These are phyloP conservation scores for Silurus lanzhouensis DNA, from an alignment of 2,797 vertebrate species.

Conservation along the genomic window DNA sequence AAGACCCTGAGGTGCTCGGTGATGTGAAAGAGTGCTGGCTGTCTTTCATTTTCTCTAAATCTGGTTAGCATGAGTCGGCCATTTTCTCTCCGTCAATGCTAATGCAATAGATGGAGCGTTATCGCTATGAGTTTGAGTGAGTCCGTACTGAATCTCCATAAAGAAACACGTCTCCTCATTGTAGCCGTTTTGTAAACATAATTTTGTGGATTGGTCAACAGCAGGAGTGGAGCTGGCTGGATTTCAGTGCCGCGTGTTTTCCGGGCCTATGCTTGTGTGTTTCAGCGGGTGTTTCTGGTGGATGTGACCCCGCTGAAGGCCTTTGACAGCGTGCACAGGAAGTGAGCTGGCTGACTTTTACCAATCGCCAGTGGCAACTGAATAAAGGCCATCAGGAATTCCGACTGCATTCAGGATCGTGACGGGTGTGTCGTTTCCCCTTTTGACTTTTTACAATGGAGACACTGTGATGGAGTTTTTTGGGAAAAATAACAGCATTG, in stretches of 20 bases:
- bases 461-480: constrained; percentile 16
- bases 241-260: neutral
- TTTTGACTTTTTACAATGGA: constrained; percentile 7
- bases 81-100: constrained; percentile 34
- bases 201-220: neutral
- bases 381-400: constrained; percentile 29
- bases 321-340: constrained; percentile 28
- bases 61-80: neutral
- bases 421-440: constrained; percentile 9
- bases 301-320: constrained; percentile 27
- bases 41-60: constrained; percentile 8
- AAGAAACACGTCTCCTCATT: neutral
- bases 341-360: constrained; percentile 18
- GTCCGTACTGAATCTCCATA: neutral
- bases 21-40: constrained; percentile 4
- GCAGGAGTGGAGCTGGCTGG: neutral
- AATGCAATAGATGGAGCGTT: constrained; percentile 11
- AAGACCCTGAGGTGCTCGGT: neutral
- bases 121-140: neutral
- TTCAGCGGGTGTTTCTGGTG: constrained; percentile 15
- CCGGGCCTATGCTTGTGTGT: neutral
- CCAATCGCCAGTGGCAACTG: constrained; percentile 34
- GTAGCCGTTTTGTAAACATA: neutral
- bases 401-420: constrained; percentile 17
- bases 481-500: neutral